Evolutionary conservation across 2,888 invertebrate species (phyloP), one percentile per base, ranked within the genome.

Genomic region (Acholoe squamosa): DNA sequence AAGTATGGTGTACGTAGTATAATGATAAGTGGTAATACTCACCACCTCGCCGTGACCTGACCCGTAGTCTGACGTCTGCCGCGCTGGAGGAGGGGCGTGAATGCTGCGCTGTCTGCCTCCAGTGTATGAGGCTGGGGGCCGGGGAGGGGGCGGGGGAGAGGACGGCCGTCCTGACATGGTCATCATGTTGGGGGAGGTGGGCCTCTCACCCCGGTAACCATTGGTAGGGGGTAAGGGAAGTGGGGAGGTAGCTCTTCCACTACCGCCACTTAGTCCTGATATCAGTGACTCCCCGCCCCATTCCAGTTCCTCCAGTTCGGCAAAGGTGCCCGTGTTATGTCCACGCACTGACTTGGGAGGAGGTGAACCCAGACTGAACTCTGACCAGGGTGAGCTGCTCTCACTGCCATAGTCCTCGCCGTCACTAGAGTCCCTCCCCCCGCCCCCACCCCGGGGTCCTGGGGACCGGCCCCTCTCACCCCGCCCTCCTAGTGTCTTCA

Each of bases 241-340:
- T 43, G 84, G 51, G 43, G 84, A 43, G 22, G 84, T 34, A 7
- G 84, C 43, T 10, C 43, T 43, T 10, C 43, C 43, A 43, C 43
- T 10, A 22, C 77, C 52, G 34, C 52, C 31, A 31, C 76, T 76
- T 31, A 76, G 0, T 31, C 76, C 28, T 16, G 76, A 31, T 33
- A 43, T 33, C 34, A 80, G 80, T 43, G 80, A 80, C 14, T 43
- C 43, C 1, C 56, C 54, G 0, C 86, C 86, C 86, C 54, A 86
- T 16, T 56, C 86, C 25, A 86, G 86, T 5, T 86, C 54, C 52
- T 86, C 86, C n/a, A 86, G 31, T 19, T 86, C 54, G 19, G 54
- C 52, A 31, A 86, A 86, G 28, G 14, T 86, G 33, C 28, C 25
- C 0, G 5, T 25, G 25, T 51, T 14, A 14, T 52, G 54, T 16